Conservation (phyloP, 2,113 vertebrate species). For the Ailuropoda melanoleuca region DNA sequence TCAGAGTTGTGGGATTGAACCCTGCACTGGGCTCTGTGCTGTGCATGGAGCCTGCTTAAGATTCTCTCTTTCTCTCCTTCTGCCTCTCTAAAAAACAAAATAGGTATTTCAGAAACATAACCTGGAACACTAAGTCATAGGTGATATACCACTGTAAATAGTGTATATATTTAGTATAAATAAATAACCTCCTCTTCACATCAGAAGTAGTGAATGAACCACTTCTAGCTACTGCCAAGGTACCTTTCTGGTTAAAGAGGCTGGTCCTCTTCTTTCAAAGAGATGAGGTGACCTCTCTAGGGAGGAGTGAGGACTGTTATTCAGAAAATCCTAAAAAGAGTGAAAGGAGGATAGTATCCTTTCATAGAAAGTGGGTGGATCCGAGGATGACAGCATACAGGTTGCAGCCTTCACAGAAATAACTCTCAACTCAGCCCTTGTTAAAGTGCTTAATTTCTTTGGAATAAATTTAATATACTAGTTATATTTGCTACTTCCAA, state of each 20-base stretch:
- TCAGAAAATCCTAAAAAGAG: background rate
- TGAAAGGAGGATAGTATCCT: background rate
- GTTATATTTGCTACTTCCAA: background rate
- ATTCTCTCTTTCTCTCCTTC: too few species aligned
- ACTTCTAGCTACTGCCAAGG: background rate
- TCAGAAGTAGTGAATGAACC: background rate
- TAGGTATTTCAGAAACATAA: background rate
- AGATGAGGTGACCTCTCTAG: background rate
- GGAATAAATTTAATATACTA: background rate
- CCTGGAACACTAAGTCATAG: background rate
- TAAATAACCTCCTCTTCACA: background rate
- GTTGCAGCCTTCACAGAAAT: background rate
- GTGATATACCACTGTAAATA: background rate
- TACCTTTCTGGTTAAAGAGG: background rate
- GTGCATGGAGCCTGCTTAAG: too few species aligned
- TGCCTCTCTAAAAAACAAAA: too few species aligned
- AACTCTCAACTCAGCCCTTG: background rate
- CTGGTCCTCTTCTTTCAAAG: background rate
- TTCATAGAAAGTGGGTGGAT: background rate
- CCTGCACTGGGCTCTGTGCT: too few species aligned
- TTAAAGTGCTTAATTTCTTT: background rate
- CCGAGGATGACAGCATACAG: background rate
- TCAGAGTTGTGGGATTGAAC: too few species aligned
- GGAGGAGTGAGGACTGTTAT: background rate
- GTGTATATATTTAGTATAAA: background rate